Evolutionary conservation across 1,140 invertebrate species (phyloP).

Genomic region (Neoseiulus cucumeris): DNA sequence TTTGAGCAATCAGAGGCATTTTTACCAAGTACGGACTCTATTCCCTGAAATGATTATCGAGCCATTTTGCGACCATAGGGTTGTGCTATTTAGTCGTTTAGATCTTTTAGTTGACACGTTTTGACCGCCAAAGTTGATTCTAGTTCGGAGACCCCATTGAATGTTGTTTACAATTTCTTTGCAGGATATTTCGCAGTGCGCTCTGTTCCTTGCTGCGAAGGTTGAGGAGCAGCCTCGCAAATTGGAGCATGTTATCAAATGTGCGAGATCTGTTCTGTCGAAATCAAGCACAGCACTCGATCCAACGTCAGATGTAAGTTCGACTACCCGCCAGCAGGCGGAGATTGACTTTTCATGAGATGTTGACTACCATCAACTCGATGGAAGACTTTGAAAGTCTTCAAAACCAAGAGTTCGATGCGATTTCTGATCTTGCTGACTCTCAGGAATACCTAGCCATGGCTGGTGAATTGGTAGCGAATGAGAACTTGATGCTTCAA

Average conservation of each 20-base stretch:
- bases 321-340: no score
- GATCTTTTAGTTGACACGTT: no score
- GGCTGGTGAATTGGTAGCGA: conserved; percentile 72
- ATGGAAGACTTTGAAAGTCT: background rate
- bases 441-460: conserved; percentile 47
- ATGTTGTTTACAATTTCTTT: no score
- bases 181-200: conserved; percentile 26
- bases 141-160: no score
- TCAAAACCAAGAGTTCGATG: background rate
- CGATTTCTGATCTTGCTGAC: conserved; percentile 11
- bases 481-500: conserved; percentile 86
- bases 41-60: no score
- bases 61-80: no score
- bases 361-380: no score
- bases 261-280: conserved; percentile 41
- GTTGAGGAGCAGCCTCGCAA: conserved; percentile 91
- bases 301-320: conserved; percentile 43
- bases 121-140: no score
- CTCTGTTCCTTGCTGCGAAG: conserved; percentile 87
- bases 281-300: conserved; percentile 32
- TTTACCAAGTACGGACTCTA: no score
- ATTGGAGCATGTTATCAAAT: conserved; percentile 82
- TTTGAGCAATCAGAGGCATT: no score
- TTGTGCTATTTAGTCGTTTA: no score
- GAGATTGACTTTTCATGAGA: no score